Evolutionary conservation across 2,797 vertebrate genomes (phyloP).

Genomic region (Tympanoctomys barrerae): DNA sequence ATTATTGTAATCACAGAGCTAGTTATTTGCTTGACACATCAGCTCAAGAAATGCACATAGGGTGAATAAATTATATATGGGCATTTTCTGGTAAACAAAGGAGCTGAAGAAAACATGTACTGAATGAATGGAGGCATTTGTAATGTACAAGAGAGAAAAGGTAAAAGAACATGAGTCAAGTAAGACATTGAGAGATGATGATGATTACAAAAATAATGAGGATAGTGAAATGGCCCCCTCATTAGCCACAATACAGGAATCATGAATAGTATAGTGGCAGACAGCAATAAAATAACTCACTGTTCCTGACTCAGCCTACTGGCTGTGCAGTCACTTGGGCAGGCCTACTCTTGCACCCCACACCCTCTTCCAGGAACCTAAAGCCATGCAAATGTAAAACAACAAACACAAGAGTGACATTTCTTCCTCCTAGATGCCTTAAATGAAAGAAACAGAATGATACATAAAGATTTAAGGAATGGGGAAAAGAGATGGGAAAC

Average conservation of each 20-base stretch:
- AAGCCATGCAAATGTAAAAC: neutral
- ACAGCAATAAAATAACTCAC: neutral
- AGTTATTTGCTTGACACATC: conserved; percentile 17
- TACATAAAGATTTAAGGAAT: neutral
- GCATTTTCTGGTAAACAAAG: conserved; percentile 36
- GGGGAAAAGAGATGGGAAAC: neutral
- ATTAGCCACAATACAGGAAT: neutral
- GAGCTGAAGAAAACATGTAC: neutral
- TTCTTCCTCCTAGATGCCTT: neutral
- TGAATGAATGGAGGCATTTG: conserved; percentile 31
- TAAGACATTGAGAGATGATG: neutral
- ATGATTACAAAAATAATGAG: neutral
- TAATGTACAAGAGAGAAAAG: neutral
- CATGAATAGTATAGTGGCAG: neutral
- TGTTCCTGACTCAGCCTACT: neutral
- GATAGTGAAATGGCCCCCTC: neutral
- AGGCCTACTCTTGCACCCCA: neutral
- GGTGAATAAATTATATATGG: neutral
- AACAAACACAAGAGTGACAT: neutral
- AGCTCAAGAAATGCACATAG: conserved; percentile 21
- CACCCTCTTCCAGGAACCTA: neutral
- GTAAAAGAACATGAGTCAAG: neutral
- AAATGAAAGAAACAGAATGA: neutral
- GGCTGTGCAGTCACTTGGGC: neutral
- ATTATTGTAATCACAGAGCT: neutral